Base-by-base conservation (phyloP, 2,113 vertebrate species). In the Notarius quadriscutis region DNA sequence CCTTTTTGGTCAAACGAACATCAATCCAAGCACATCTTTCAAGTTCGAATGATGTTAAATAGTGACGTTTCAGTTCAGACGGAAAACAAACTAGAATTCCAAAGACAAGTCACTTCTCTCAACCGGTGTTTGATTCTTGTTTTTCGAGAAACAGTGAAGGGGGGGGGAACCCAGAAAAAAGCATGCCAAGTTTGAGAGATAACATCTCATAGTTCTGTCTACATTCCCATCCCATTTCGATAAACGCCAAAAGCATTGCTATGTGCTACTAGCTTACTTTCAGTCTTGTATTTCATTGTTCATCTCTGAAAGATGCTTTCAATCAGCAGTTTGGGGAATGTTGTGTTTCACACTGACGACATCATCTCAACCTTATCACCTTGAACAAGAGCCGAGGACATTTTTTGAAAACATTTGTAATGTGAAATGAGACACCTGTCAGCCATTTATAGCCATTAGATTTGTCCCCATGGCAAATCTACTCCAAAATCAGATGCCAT, bases 241-340 rank as follows among this genome's bases (percentile, higher is more conserved):
- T 5, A 67, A 67, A n/a, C n/a, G 65, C n/a, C 14, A 2, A 27
- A 34, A 15, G 6, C 30, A 7, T 8, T 34, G 14, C 27, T 18
- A 71, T 17, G 6, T 22, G 41, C 9, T 75, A 50, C 14, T 25
- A 41, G 34, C 71, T 48, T 8, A 41, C 3, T 20, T 18, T 72
- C 34, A 8, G 30, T 30, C 1, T 67, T 67, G n/a, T 17, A 0
- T 72, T 72, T 71, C 30, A 41, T 7, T 34, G 15, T 51, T 72
- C 25, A 58, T 48, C 30, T 60, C 53, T 15, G 17, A 8, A 48
- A 30, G 17, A 1, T 25, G 8, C 67, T 72, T 84, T 41, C 30
- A 83, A 69, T 53, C 83, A 60, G 69, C 69, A 62, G 69, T 50
- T 75, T 84, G 83, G 22, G 25, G 71, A 77, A 84, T 34, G 10